Evolutionary conservation across 2,797 vertebrate species (phyloP).

Genomic region (Enteromius paludinosus): DNA sequence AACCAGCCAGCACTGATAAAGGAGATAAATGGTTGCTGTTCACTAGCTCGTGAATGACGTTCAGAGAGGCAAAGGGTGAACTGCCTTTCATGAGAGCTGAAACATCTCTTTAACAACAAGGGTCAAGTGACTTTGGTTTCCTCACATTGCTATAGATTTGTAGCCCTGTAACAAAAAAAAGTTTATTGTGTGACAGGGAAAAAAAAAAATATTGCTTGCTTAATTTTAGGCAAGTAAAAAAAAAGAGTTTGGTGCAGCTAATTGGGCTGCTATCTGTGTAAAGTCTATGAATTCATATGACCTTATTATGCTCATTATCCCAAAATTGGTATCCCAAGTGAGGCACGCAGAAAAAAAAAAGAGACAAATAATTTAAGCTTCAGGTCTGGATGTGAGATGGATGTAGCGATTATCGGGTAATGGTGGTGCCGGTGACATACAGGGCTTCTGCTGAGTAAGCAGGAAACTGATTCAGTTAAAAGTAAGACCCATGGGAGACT

Average conservation of each 20-base stretch:
- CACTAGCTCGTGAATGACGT: slow-evolving; percentile 18
- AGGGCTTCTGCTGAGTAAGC: slow-evolving; percentile 52
- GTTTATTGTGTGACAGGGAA: neutral
- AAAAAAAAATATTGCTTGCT: neutral
- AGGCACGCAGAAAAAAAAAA: neutral
- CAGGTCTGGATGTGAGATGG: neutral
- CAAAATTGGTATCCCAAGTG: neutral
- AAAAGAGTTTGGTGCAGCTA: neutral
- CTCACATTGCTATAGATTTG: neutral
- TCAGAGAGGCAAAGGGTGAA: slow-evolving; percentile 15
- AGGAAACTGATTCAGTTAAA: slow-evolving; percentile 38
- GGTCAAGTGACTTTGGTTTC: slow-evolving; percentile 3
- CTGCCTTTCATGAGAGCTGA: slow-evolving; percentile 20
- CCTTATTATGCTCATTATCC: neutral
- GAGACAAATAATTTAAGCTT: neutral
- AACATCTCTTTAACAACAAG: slow-evolving; percentile 14
- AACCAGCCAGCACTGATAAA: slow-evolving; percentile 29
- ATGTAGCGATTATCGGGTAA: slow-evolving; percentile 28
- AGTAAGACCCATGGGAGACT: slow-evolving; percentile 33
- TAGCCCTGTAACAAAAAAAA: neutral
- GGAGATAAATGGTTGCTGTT: slow-evolving; percentile 28
- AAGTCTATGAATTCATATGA: neutral
- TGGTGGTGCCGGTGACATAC: slow-evolving; percentile 36
- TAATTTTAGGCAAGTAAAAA: neutral
- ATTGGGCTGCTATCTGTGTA: neutral